Base-by-base conservation (phyloP, 2,113 vertebrate genomes). In the Pseudopodoces humilis region DNA sequence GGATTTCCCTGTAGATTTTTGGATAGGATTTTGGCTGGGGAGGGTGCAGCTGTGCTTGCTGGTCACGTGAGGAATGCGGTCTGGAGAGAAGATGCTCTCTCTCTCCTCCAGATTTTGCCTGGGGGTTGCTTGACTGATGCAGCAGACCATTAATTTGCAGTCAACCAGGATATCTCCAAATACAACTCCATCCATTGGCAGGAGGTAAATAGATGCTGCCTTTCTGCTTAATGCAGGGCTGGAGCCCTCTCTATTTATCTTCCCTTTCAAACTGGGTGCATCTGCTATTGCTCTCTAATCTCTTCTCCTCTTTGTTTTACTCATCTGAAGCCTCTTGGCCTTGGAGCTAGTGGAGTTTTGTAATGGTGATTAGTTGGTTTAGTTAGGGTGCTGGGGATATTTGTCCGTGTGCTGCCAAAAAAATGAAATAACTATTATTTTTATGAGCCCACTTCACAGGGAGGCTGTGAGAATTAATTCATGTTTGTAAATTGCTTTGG, bases 401-500 rank as follows among this genome's bases (percentile, higher is more conserved):
- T 82, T 83, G 84, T 83, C 80, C 31, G 0, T 63, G 21, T 7
- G 20, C 82, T 86, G 65, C 82, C 81, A 80, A 91, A 92, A 39
- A 80, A 78, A 95, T 95, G 77, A 91, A 94, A 82, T 86, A 14
- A 92, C 86, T 18, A 78, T 92, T 83, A 59, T 89, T 94, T 88
- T 94, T 82, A 50, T 76, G 75, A 81, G 67, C 72, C 46, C 64
- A 33, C 52, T 81, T 95, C 83, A 90, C 52, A 20, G 35, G 62
- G 68, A 68, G 65, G 46, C 79, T 81, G 67, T 31, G 65, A 92
- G 76, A 65, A 79, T 95, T 68, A 96, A 90, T 94, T 92, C 77
- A 80, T 82, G 72, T 95, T 94, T 97, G 89, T 91, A 86, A 95
- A 93, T 90, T 93, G 81, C 69, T 96, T 95, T 85, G 74, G 88